Evolutionary conservation across 2,797 vertebrate genomes (phyloP), one percentile per base, ranked within the genome.

Genomic region (Cirrhinus molitorella): DNA sequence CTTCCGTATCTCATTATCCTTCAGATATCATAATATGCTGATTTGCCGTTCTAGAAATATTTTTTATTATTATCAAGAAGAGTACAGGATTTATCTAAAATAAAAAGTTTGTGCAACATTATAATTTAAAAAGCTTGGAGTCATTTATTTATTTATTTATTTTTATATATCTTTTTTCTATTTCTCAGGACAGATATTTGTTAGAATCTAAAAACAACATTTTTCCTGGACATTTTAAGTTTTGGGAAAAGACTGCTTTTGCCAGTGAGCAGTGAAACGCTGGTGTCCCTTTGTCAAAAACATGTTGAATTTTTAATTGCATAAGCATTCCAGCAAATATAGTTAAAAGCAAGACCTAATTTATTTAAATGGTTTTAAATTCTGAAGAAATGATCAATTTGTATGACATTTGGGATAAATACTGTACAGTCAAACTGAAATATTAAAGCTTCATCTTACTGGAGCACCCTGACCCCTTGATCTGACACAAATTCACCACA

Each of bases 401-500:
- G 1, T 70, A 45, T 70, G n/a, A 45, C 5, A 14, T 40, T 21
- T 43, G 28, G 59, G 13, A 65, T 3, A 61, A 8, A 65, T 7
- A 40, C 37, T 40, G 37, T 40, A 40, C 34, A 40, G 37, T 40
- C 37, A 40, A 40, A 40, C 37, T 40, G 37, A 40, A 8, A 40
- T 8, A 40, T 8, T 40, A 31, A 17, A 8, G 59, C 13, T 21
- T 55, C 19, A 73, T 53, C 21, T 34, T 21, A 34, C 31, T 74
- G 13, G 7, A 40, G 4, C 31, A 55, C 19, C 12, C 21, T 55
- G 31, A n/a, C 11, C 31, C 2, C 1, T 53, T 74, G 49, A 74
- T 51, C 28, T 37, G 49, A 55, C 71, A 53, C 23, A 49, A 57
- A 13, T 75, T 75, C 53, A 75, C 34, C 72, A 75, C 53, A 40